These are phyloP conservation scores for Mamestra configurata DNA, from an alignment of 1,140 invertebrate genomes.

Conservation along the genomic window DNA sequence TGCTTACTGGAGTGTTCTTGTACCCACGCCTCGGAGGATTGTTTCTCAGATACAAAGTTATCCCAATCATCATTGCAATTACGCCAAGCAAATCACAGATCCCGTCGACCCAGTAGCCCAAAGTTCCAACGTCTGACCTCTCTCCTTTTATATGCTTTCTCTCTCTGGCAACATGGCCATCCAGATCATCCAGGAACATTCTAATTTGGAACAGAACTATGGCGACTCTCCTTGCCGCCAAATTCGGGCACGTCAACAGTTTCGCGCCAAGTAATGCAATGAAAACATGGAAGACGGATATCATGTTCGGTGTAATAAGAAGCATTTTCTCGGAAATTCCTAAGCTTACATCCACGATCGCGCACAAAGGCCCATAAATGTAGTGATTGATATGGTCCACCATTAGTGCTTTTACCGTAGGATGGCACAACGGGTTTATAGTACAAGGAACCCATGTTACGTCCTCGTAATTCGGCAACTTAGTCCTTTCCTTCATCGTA, in stretches of 20 bases:
- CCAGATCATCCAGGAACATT: conserved; percentile 93
- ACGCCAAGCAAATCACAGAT: conserved; percentile 93
- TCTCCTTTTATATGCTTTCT: conserved; percentile 91
- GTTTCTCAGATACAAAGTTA: conserved; percentile 90
- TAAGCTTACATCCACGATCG: conserved; percentile 90
- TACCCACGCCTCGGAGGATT: conserved; percentile 91
- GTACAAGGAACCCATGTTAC: conserved; percentile 90
- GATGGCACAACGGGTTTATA: conserved; percentile 91
- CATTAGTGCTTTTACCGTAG: conserved; percentile 93
- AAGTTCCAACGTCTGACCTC: conserved; percentile 91
- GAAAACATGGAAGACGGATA: conserved; percentile 92
- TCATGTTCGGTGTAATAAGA: conserved; percentile 93
- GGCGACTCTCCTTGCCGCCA: conserved; percentile 90
- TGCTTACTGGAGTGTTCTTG: conserved; percentile 86
- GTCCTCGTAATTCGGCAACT: conserved; percentile 84
- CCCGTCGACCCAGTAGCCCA: conserved; percentile 92
- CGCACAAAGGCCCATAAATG: conserved; percentile 91
- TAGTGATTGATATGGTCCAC: conserved; percentile 93
- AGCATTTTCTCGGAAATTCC: conserved; percentile 89
- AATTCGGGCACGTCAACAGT: conserved; percentile 90
- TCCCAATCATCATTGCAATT: conserved; percentile 90
- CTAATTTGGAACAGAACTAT: conserved; percentile 92
- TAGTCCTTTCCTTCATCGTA: conserved; percentile 58
- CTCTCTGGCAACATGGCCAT: conserved; percentile 93
- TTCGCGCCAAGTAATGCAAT: conserved; percentile 91